Evolutionary conservation across 2,113 vertebrate genomes (phyloP), one percentile per base, ranked within the genome.

Genomic region (Callospermophilus lateralis): DNA sequence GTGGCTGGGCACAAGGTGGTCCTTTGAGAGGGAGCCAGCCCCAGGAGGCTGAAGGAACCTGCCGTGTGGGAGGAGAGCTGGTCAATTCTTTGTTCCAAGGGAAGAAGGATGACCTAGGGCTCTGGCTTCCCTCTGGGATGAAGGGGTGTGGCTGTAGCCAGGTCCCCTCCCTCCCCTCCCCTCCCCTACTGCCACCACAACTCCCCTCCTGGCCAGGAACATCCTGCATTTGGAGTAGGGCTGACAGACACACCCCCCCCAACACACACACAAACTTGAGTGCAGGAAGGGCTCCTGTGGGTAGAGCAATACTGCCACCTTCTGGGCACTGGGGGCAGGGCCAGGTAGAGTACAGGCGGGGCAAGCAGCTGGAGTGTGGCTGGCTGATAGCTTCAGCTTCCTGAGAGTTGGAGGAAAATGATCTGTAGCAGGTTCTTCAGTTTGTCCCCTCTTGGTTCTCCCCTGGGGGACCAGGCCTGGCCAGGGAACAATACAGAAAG

Each of bases 261-360:
- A 42, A 45, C 45, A 45, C 48, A 10, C 48, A 11, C 48, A 51
- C 48, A 51, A 51, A 26, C 24, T 24, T 20, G 42, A 73, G 53
- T 20, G 42, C 30, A 0, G 53, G 72, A 53, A 89, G 39, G 81
- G 89, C 81, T 90, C 32, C 55, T 86, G 42, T n/a, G n/a, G 45
- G 61, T 97, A 80, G 67, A 94, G 76, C 84, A 30, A 88, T 95
- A 84, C 97, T 97, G 98, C 98, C 98, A 97, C 87, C 98, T 98
- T 94, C 97, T 97, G 98, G 97, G 84, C 8, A 0, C 30, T 1
- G 4, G 42, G 61, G 10, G 65, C 77, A 65, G 51, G 76, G 79
- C 51, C 51, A 77, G 63, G 55, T 48, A 73, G 92, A 73, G 67
- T 37, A 76, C 42, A 24, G 55, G 51, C n/a, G 6, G 1, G 5